A percentile compares a stretch with the other conserved stretches of the same genome.
Conservation (phyloP, 2,797 vertebrate genomes). For the Coluber constrictor region DNA sequence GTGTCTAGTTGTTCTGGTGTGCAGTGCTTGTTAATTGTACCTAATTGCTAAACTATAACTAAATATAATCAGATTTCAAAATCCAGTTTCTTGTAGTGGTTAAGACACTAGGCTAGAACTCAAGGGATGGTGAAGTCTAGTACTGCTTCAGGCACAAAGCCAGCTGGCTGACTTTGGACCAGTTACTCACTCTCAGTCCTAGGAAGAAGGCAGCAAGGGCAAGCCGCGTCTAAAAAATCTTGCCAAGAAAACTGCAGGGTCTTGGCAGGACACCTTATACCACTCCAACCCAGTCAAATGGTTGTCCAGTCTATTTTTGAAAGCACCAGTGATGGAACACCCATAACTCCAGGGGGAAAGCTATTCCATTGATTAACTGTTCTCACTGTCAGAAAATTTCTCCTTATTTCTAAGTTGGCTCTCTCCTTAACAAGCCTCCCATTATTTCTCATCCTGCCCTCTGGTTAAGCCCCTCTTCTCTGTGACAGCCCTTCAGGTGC, state of each 20-base stretch:
- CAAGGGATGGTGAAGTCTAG: background rate
- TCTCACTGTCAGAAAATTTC: background rate
- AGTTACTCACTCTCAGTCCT: background rate
- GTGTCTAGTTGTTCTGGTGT: too few relatives aligned
- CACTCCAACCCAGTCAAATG: background rate
- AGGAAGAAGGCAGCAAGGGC: background rate
- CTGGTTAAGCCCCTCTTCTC: background rate
- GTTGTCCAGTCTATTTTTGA: background rate
- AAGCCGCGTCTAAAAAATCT: background rate
- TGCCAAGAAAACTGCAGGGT: background rate
- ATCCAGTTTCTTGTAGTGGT: background rate
- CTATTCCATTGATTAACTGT: background rate
- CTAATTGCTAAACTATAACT: background rate
- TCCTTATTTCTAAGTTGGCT: background rate
- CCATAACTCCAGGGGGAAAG: background rate
- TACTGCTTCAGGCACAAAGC: background rate
- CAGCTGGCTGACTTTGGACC: background rate
- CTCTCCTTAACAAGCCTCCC: background rate
- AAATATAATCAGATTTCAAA: background rate
- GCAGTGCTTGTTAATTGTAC: background rate
- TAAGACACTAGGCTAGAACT: background rate
- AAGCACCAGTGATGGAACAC: background rate
- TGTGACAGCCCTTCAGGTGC: background rate
- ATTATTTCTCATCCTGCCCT: background rate
- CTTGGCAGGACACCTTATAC: background rate